These are phyloP conservation scores for Chrysodeixis includens DNA, from an alignment of 2,888 invertebrate genomes.

Conservation along the genomic window DNA sequence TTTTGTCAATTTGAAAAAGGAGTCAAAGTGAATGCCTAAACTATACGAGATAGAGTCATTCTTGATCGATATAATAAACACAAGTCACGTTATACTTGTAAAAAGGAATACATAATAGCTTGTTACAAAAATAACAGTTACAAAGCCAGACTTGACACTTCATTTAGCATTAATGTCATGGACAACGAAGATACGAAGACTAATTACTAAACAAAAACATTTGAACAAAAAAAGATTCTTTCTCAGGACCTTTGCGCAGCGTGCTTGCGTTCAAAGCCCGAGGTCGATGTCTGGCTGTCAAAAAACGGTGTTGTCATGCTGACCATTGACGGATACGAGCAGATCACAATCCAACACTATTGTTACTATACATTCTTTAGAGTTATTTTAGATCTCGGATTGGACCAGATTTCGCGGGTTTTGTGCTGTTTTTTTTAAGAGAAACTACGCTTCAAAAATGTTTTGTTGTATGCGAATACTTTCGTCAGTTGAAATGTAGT, in stretches of 20 bases:
- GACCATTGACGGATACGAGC: conserved; percentile 77
- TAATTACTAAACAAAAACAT: conserved; percentile 70
- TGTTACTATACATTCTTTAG: conserved; percentile 58
- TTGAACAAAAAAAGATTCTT: conserved; percentile 60
- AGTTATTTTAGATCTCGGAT: conserved; percentile 17
- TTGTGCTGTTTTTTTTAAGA: conserved; percentile 7
- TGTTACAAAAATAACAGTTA: conserved; percentile 69
- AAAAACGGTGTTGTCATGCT: conserved; percentile 74
- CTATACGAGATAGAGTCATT: conserved; percentile 6
- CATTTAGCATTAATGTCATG: conserved; percentile 81
- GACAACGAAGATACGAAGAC: conserved; percentile 71
- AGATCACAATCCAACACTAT: conserved; percentile 74
- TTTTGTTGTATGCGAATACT: conserved; percentile 5
- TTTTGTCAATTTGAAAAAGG: no score
- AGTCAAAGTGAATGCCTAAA: background rate
- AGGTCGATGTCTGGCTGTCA: conserved; percentile 79
- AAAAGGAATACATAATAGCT: conserved; percentile 51
- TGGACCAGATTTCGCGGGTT: conserved; percentile 21
- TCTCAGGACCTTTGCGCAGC: conserved; percentile 67
- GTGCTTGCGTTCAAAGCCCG: conserved; percentile 60
- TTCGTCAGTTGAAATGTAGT: conserved; percentile 11
- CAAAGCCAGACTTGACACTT: conserved; percentile 75
- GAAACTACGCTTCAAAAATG: conserved; percentile 3
- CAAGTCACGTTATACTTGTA: conserved; percentile 31
- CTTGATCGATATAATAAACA: conserved; percentile 33